Evolutionary conservation across 2,888 invertebrate species (phyloP), one percentile per base, ranked within the genome.

Genomic region (Hydrotaea cyrtoneurina): DNA sequence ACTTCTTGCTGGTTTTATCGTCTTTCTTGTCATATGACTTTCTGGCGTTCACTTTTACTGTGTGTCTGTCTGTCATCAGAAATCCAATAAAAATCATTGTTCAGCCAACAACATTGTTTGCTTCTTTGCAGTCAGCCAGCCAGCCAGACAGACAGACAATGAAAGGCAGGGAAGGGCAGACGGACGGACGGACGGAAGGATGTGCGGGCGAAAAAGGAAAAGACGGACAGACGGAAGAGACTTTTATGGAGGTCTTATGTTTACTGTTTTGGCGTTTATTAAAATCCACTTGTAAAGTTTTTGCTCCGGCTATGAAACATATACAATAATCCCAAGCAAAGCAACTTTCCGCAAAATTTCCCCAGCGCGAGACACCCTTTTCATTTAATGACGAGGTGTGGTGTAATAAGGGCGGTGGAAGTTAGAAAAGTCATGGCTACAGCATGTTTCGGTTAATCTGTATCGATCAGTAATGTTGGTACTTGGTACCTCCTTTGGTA

Each of bases 201-300:
- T 36, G n/a, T 31, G 31, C 55, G 59, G 66, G 21, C 2, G 4
- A 2, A 50, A 13, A n/a, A n/a, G n/a, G 17, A 15, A 2, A n/a
- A n/a, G 4, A 31, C n/a, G 26, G 8, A 23, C 23, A 66, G 21
- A 31, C 50, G 55, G 17, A 31, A 2, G 2, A 53, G 21, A 17
- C 10, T 31, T 57, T 57, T 39, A 55, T 50, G 17, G 50, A 19
- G 69, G 69, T 69, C 69, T 69, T 69, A 77, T 84, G 72, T 78
- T 84, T 80, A 64, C 46, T 80, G 78, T 80, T 83, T 84, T 80
- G 86, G 83, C 87, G 85, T 87, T 87, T 87, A 88, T 88, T 87
- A 87, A 88, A 88, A 88, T 86, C 85, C 82, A 82, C 87, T 86
- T 83, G 72, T 71, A 77, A 76, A 79, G 19, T 80, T 80, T 74